Base-by-base conservation (phyloP, 2,797 vertebrate species). In the Sebastes alutus region DNA sequence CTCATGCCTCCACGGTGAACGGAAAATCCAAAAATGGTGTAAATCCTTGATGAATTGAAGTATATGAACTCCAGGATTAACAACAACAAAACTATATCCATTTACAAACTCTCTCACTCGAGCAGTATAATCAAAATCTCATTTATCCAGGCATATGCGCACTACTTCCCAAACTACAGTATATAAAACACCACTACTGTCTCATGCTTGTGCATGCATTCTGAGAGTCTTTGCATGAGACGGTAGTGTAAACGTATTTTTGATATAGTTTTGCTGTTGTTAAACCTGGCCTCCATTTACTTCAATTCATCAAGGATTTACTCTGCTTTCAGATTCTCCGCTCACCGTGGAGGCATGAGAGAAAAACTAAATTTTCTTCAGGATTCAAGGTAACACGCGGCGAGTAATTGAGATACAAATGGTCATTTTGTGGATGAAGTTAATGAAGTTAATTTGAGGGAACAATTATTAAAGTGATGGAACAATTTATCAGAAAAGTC, bases 351-450 rank as follows among this genome's bases (percentile, higher is more conserved):
- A 52, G 49, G 8, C 49, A 10, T n/a, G 18, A 8, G 18, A 52
- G 18, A 52, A 52, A 20, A 52, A 52, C 18, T n/a, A n/a, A 1
- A 0, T 49, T 52, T 52, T 52, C 22, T 55, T 23, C 54, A 23
- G 54, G 0, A 55, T 6, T 55, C 54, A 23, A 7, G 18, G 20
- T 52, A 52, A 52, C 49, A 52, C 49, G 0, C 0, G 20, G 49
- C 0, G 20, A 52, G 49, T 27, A 14, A 25, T 8, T 8, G 23
- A 58, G 14, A 27, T 27, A 25, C 55, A 59, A 29, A 29, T 59
- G 25, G 14, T 29, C 0, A 59, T 59, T 29, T 59, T 59, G 13
- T 29, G 7, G 56, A 25, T 18, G 7, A 58, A 25, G 0, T 56
- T 1, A 16, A 68, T 52, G 35, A 38, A 38, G 38, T 42, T 42